phyloP scores from a whole-genome alignment of 2,888 invertebrate genomes.

The Synanthedon andrenaeformis region DNA sequence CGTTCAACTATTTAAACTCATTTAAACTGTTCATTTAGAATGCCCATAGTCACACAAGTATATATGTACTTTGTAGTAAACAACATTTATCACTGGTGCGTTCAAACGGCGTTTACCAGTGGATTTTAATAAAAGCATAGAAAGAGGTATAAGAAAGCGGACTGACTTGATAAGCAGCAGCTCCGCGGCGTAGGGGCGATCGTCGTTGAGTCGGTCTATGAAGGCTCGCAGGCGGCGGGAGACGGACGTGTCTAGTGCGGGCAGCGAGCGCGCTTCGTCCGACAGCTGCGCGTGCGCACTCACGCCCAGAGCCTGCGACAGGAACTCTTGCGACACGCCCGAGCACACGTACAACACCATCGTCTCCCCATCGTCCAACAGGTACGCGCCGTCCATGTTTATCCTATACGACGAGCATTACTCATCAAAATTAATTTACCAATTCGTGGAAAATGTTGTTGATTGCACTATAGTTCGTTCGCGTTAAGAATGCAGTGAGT shows the following conservation, averaged over 20 bases:
- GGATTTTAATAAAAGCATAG: too few species aligned
- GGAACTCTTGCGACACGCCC: conserved; percentile 78
- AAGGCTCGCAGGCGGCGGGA: conserved; percentile 84
- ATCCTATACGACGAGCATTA: conserved; percentile 49
- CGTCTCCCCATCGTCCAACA: conserved; percentile 87
- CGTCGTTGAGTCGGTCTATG: conserved; percentile 85
- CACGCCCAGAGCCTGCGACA: conserved; percentile 83
- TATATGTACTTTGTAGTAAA: too few species aligned
- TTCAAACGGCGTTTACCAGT: too few species aligned
- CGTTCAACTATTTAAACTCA: too few species aligned
- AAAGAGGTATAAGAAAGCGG: too few species aligned
- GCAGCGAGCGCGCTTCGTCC: conserved; percentile 83
- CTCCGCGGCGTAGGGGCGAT: conserved; percentile 80
- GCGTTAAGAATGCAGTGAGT: too few species aligned
- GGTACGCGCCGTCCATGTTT: conserved; percentile 85
- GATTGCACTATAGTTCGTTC: too few species aligned
- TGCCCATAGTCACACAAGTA: too few species aligned
- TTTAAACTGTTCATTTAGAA: too few species aligned
- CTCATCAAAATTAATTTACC: background rate
- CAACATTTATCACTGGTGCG: too few species aligned
- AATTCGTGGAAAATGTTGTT: too few species aligned
- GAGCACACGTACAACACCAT: conserved; percentile 89
- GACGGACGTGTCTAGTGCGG: conserved; percentile 79
- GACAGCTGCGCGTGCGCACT: conserved; percentile 78
- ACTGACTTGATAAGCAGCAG: too few species aligned